phyloP scores from a whole-genome alignment of 2,797 vertebrate species.

The Gymnothorax javanicus region DNA sequence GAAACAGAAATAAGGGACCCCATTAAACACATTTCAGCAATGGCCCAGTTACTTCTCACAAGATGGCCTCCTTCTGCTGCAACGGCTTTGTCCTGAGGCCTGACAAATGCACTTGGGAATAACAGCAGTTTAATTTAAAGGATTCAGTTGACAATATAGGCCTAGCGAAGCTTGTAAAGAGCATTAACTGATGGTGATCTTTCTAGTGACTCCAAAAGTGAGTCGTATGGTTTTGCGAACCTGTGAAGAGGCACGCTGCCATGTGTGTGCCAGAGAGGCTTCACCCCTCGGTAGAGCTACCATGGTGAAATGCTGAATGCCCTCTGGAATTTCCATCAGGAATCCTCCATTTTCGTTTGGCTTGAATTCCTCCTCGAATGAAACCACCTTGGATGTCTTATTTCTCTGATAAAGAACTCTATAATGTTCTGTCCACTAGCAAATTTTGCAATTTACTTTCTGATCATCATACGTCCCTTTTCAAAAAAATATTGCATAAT shows the following conservation, averaged over 20 bases:
- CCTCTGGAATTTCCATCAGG: background rate
- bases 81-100: conserved; percentile 15
- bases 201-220: conserved; percentile 37
- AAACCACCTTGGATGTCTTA: background rate
- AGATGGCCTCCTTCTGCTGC: conserved; percentile 9
- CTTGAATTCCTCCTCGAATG: background rate
- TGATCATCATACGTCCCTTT: background rate
- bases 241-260: conserved; percentile 25
- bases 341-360: conserved; percentile 9
- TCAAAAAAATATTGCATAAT: too few relatives aligned
- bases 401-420: background rate
- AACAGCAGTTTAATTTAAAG: conserved; percentile 1
- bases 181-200: conserved; percentile 23
- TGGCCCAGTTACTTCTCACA: conserved; percentile 1
- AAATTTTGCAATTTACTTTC: background rate
- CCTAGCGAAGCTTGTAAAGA: conserved; percentile 18
- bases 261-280: conserved; percentile 7
- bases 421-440: background rate
- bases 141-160: background rate
- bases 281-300: conserved; percentile 9
- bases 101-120: background rate
- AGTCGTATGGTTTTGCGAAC: conserved; percentile 40
- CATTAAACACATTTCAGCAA: conserved; percentile 41
- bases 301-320: background rate
- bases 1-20: conserved; percentile 40